Base-by-base conservation (phyloP, 1,140 invertebrate species). In the Pygmarrhopalites habei region DNA sequence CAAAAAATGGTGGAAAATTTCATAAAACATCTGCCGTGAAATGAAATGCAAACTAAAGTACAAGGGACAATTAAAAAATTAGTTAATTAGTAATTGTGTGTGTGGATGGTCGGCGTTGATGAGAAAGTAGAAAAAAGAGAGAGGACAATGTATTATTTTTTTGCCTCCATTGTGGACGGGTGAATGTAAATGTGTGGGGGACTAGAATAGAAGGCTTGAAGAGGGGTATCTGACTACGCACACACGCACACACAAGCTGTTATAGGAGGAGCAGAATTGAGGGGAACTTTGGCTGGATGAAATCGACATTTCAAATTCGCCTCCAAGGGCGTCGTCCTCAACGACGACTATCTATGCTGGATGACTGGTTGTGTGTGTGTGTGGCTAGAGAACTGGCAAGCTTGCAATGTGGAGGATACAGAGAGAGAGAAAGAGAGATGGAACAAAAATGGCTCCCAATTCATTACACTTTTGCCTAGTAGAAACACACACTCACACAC, bases 401-500 rank as follows among this genome's bases (percentile, higher is more conserved):
- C 7, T 47, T 25, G 19, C 44, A 47, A 47, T 19, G n/a, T n/a
- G 44, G 5, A 25, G 44, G 19, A 10, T 7, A 25, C 5, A 7
- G 23, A 7, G 44, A 47, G 21, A 29, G 29, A 32, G 51, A 57
- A 46, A n/a, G 49, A 39, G 26, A 29, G 53, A 47, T 35, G 19
- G 52, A 62, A 64, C 66, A n/a, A 68, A 68, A 68, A 68, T 68
- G 66, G 66, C 66, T 62, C 28, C 66, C 62, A 61, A 68, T 64
- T 68, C 62, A 68, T 68, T 35, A 41, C 58, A 17, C 49, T 12
- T 35, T 5, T 35, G 21, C 56, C 12, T 29, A 28, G 30, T 28
- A 58, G 15, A 44, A 43, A 26, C 23, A 51, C 14, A 60, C 44
- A 39, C 32, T 51, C 29, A 47, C 30, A 60, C 59, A 52, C 28